Conservation (phyloP, 2,797 vertebrate genomes). For the Channa striata region DNA sequence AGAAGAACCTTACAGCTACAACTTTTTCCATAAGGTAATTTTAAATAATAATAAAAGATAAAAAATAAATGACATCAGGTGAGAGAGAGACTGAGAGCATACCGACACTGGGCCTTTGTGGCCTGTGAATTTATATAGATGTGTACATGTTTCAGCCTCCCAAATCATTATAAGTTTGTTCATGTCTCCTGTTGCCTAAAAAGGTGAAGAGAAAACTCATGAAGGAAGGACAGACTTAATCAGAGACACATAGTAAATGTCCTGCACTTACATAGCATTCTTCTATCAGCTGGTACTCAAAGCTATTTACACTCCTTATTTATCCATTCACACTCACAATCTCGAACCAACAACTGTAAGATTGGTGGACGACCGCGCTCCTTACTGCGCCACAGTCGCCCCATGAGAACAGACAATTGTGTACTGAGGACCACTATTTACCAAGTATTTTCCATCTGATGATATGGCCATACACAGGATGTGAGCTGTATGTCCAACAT, state of each 20-base stretch:
- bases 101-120: constrained; percentile 94
- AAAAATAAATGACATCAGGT: not conserved
- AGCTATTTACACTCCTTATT: no score
- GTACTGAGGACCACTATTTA: constrained; percentile 61
- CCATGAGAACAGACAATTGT: not conserved
- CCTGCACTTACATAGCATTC: no score
- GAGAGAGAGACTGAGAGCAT: constrained; percentile 53
- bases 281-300: no score
- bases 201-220: constrained; percentile 5
- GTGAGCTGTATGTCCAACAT: constrained; percentile 89
- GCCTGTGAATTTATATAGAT: constrained; percentile 92
- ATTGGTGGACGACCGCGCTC: no score
- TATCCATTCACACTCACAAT: no score
- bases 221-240: not conserved
- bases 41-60: no score
- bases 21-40: not conserved
- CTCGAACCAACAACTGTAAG: no score
- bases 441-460: constrained; percentile 95
- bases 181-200: constrained; percentile 93
- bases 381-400: no score
- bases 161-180: constrained; percentile 96
- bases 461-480: constrained; percentile 94
- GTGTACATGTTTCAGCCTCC: constrained; percentile 90
- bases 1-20: not conserved
- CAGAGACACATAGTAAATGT: no score